Base-by-base conservation (phyloP, 2,113 vertebrate genomes). In the Caretta caretta region DNA sequence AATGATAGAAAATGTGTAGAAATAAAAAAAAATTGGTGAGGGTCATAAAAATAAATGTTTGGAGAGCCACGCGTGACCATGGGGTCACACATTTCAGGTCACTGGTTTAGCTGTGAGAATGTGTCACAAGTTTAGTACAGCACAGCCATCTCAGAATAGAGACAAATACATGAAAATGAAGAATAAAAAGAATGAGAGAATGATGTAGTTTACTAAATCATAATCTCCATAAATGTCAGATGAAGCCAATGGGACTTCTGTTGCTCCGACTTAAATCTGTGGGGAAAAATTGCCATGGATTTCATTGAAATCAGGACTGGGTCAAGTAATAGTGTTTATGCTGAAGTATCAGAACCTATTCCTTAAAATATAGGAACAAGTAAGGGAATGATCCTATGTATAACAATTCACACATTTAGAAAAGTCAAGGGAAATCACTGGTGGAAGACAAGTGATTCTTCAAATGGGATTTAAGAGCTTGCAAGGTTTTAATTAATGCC, bases 61-160 rank as follows among this genome's bases (percentile, higher is more conserved):
- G 38, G 35, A 42, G 50, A 76, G 78, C 57, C 51, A 10, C 84
- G 1, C 80, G 31, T 94, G 62, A 35, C 80, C 80, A 88, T 91
- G 27, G 14, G 6, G 82, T 2, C 46, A 10, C 1, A 1, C 19
- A 24, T 90, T 86, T 90, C 38, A 86, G 38, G 16, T 90, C 49
- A 59, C 56, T 80, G 57, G 46, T 92, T 88, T 93, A 57, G 25
- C 46, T 95, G 35, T 91, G 75, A 72, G 35, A 53, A 84, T 91
- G 9, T 83, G 13, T 79, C 79, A 92, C 84, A 89, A 78, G 42
- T 72, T 72, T 38, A 72, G 65, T 72, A 48, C 19, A 72, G 65
- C n/a, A 72, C 1, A 16, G 31, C 11, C 80, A 54, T 49, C 51
- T 72, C 51, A 81, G 51, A 54, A 8, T 24, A 54, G 35, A 81